phyloP scores from a whole-genome alignment of 1,140 invertebrate genomes.

The Periplaneta americana region DNA sequence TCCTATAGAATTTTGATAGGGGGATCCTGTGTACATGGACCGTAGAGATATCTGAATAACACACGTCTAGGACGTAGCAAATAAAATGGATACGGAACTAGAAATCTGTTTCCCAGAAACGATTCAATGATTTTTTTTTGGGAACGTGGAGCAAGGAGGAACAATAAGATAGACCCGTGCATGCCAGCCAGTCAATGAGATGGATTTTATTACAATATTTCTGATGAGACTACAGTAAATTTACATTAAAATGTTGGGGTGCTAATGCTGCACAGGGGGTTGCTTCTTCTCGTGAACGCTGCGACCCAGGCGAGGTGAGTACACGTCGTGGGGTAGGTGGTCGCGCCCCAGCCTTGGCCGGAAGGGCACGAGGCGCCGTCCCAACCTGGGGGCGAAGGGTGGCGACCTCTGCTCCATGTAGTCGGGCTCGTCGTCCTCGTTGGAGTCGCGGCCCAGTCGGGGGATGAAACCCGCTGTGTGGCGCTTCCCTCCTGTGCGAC shows the following conservation, averaged over 20 bases:
- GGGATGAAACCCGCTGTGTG: background rate
- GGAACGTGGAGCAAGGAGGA: no score
- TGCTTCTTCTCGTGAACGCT: background rate
- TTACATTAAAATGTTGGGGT: background rate
- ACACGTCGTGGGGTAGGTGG: background rate
- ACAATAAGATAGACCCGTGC: no score
- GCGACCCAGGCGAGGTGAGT: slow-evolving; percentile 1
- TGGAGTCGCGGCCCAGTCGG: background rate
- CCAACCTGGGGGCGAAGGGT: background rate
- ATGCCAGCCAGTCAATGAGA: no score
- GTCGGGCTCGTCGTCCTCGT: background rate
- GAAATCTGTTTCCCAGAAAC: no score
- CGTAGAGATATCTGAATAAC: no score
- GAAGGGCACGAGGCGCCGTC: background rate
- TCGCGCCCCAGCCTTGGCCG: background rate
- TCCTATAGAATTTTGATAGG: no score
- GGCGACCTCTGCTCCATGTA: background rate
- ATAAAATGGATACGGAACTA: no score
- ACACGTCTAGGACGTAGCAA: no score
- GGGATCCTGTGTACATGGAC: no score
- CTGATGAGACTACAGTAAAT: background rate
- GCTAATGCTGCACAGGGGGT: background rate
- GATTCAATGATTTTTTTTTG: no score
- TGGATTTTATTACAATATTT: background rate
- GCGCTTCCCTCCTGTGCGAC: background rate